A percentile compares a stretch with the other conserved stretches of the same genome.
Evolutionary conservation across 2,113 vertebrate species (phyloP).

Genomic region (Oreochromis spilurus): DNA sequence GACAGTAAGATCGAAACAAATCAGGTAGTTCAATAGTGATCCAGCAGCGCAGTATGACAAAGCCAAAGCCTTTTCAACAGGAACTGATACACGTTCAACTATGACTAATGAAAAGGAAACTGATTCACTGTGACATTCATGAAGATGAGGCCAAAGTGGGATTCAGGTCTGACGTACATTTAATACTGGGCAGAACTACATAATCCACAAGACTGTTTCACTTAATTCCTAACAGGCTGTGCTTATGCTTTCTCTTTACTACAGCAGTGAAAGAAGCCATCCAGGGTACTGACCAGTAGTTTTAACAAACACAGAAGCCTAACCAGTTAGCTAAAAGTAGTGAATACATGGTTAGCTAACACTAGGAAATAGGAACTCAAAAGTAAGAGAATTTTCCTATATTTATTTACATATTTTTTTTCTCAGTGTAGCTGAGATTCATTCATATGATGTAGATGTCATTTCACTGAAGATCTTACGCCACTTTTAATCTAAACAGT

Average conservation of each 20-base stretch:
- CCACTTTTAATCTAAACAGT: neutral
- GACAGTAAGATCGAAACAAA: fast-evolving
- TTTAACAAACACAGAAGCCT: neutral
- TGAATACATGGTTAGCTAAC: neutral
- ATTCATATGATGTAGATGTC: neutral
- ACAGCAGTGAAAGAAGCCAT: neutral
- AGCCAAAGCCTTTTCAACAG: neutral
- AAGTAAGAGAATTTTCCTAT: neutral
- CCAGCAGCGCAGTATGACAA: neutral
- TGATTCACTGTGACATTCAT: neutral
- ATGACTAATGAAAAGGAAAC: neutral
- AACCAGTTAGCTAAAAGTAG: neutral
- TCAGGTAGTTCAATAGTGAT: fast-evolving
- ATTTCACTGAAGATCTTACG: neutral
- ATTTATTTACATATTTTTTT: too few relatives aligned
- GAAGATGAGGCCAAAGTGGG: neutral
- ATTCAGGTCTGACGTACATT: neutral
- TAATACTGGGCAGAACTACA: neutral
- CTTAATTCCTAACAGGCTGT: neutral
- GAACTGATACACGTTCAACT: neutral
- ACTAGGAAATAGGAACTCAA: neutral
- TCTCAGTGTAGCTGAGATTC: neutral
- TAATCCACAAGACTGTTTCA: neutral
- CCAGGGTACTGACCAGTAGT: neutral
- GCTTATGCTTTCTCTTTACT: neutral